phyloP scores from a whole-genome alignment of 2,888 invertebrate species.

The Apamea epomidion region DNA sequence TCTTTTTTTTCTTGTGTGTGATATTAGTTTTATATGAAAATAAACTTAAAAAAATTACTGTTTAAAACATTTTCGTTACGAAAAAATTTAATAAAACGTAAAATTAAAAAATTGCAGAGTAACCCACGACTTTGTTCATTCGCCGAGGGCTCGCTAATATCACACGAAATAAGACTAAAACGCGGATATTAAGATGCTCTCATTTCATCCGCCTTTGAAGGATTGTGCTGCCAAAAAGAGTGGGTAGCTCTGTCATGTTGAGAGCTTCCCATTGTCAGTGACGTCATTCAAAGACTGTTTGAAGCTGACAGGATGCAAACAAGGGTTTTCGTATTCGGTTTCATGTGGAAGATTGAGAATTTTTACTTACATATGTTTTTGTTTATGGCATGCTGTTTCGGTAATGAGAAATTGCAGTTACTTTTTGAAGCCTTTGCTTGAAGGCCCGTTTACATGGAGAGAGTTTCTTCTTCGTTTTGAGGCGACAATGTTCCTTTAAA shows the following conservation, averaged over 20 bases:
- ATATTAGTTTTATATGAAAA: neutral
- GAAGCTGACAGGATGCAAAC: slow-evolving; percentile 57
- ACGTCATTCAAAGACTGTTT: slow-evolving; percentile 64
- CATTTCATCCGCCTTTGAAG: slow-evolving; percentile 84
- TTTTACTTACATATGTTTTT: slow-evolving; percentile 52
- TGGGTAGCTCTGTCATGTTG: slow-evolving; percentile 77
- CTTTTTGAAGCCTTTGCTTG: neutral
- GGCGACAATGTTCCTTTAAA: neutral
- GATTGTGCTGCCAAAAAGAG: slow-evolving; percentile 83
- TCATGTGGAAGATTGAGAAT: slow-evolving; percentile 58
- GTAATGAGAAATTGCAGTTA: slow-evolving; percentile 31
- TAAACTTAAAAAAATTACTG: neutral
- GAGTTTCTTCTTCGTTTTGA: neutral
- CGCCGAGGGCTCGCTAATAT: slow-evolving; percentile 81
- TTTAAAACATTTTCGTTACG: neutral
- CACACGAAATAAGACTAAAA: slow-evolving; percentile 89
- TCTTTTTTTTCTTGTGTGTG: neutral
- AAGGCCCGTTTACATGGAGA: neutral
- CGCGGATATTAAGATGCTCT: slow-evolving; percentile 87
- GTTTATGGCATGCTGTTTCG: slow-evolving; percentile 23
- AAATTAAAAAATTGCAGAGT: slow-evolving; percentile 60
- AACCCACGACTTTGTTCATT: slow-evolving; percentile 71
- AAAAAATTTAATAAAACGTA: neutral
- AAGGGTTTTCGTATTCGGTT: slow-evolving; percentile 59
- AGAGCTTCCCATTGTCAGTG: slow-evolving; percentile 65